Conservation (phyloP, 2,888 invertebrate species). For the Drosophila rellima region DNA sequence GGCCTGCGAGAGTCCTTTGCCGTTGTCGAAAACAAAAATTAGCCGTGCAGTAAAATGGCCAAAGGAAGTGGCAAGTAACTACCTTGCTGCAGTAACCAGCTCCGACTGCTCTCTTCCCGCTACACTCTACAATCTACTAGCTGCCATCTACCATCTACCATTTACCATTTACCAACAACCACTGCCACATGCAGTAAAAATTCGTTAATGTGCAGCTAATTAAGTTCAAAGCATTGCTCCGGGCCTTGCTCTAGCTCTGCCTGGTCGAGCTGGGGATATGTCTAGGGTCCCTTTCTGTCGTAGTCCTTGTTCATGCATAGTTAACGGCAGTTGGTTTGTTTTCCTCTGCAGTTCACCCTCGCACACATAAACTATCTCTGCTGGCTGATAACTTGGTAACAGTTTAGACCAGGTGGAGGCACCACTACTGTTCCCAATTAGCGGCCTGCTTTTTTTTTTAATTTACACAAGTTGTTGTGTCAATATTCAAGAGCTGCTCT, state of each 20-base stretch:
- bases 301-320: slow-evolving; percentile 17
- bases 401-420: slow-evolving; percentile 23
- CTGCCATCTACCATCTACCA: slow-evolving; percentile 4
- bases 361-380: neutral
- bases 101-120: slow-evolving; percentile 18
- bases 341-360: slow-evolving; percentile 1
- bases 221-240: slow-evolving; percentile 79
- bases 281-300: slow-evolving; percentile 20
- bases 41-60: slow-evolving; percentile 76
- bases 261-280: slow-evolving; percentile 33
- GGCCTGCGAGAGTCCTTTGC: slow-evolving; percentile 58
- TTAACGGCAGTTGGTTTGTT: slow-evolving; percentile 20
- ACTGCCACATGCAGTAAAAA: slow-evolving; percentile 70
- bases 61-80: slow-evolving; percentile 78
- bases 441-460: slow-evolving; percentile 15
- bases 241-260: slow-evolving; percentile 58
- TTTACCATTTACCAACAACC: slow-evolving; percentile 29
- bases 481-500: neutral
- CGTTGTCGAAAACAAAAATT: slow-evolving; percentile 81
- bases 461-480: slow-evolving; percentile 18
- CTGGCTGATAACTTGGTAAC: slow-evolving; percentile 19
- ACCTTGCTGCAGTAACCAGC: slow-evolving; percentile 65
- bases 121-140: slow-evolving; percentile 4
- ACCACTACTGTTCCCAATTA: slow-evolving; percentile 38
- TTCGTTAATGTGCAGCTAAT: slow-evolving; percentile 79